Percentiles rank a stretch among this genome's conserved stretches.
Conservation (phyloP, 2,888 invertebrate genomes). For the Ypsolopha scabrella region DNA sequence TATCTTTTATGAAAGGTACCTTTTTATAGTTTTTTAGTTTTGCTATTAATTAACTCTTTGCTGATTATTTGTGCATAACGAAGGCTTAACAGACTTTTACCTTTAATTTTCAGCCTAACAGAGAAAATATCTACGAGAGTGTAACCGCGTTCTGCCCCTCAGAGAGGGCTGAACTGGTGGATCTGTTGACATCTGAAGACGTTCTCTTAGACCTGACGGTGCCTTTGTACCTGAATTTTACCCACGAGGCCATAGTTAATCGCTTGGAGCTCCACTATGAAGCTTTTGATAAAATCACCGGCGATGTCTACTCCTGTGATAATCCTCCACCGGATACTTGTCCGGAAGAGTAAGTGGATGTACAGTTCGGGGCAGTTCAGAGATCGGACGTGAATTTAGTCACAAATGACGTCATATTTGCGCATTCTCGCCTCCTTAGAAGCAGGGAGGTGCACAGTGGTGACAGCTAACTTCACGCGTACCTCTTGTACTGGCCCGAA, state of each 20-base stretch:
- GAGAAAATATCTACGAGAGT: constrained; percentile 80
- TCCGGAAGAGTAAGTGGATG: constrained; percentile 66
- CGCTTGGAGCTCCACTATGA: constrained; percentile 74
- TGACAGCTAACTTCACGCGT: no score
- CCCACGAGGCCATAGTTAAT: constrained; percentile 83
- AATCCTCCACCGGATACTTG: constrained; percentile 71
- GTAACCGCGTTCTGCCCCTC: constrained; percentile 89
- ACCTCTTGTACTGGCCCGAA: no score
- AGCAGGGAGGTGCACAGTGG: no score
- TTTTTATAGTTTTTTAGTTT: no score
- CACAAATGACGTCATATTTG: no score
- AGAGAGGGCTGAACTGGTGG: constrained; percentile 78
- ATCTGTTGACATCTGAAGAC: constrained; percentile 81
- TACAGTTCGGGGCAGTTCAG: no score
- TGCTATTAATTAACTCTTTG: no score
- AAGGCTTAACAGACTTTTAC: no score
- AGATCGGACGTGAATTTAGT: no score
- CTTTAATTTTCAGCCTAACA: constrained; percentile 75
- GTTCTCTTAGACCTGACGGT: constrained; percentile 82
- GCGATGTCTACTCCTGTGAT: constrained; percentile 83
- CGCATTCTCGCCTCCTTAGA: no score
- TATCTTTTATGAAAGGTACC: no score
- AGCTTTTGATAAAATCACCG: constrained; percentile 83
- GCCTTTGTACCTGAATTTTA: constrained; percentile 89
- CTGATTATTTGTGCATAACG: no score